phyloP scores from a whole-genome alignment of 2,888 invertebrate genomes.

The Chelonus formosanus region DNA sequence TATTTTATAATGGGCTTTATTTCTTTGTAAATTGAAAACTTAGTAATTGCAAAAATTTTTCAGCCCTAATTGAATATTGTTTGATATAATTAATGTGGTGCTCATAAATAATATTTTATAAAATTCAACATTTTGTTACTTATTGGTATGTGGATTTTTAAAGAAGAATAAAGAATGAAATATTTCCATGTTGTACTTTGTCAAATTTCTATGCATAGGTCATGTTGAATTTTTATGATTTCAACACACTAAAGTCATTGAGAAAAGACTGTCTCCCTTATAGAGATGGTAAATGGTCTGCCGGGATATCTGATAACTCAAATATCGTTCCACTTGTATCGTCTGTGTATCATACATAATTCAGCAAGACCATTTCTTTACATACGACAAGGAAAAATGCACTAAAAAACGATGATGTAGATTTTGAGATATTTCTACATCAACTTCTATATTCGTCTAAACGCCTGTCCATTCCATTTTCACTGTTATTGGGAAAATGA shows the following conservation, averaged over 20 bases:
- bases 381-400: constrained; percentile 27
- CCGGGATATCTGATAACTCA: constrained; percentile 37
- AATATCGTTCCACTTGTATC: constrained; percentile 5
- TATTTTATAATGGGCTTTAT: too few relatives aligned
- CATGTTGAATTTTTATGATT: constrained; percentile 20
- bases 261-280: constrained; percentile 26
- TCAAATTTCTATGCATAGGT: constrained; percentile 3
- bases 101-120: too few relatives aligned
- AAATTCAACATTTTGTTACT: too few relatives aligned
- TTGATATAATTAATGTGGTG: too few relatives aligned
- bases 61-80: too few relatives aligned
- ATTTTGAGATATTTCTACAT: neutral
- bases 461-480: constrained; percentile 12
- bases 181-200: constrained; percentile 20
- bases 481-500: constrained; percentile 28
- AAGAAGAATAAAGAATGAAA: neutral
- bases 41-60: too few relatives aligned
- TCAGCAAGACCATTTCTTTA: constrained; percentile 24
- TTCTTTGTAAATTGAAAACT: too few relatives aligned
- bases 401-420: constrained; percentile 7
- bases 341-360: constrained; percentile 28
- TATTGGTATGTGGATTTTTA: too few relatives aligned
- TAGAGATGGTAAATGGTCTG: constrained; percentile 33
- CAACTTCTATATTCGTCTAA: neutral
- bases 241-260: constrained; percentile 23